Base-by-base conservation (phyloP, 2,888 invertebrate species). In the Acronicta aceris region DNA sequence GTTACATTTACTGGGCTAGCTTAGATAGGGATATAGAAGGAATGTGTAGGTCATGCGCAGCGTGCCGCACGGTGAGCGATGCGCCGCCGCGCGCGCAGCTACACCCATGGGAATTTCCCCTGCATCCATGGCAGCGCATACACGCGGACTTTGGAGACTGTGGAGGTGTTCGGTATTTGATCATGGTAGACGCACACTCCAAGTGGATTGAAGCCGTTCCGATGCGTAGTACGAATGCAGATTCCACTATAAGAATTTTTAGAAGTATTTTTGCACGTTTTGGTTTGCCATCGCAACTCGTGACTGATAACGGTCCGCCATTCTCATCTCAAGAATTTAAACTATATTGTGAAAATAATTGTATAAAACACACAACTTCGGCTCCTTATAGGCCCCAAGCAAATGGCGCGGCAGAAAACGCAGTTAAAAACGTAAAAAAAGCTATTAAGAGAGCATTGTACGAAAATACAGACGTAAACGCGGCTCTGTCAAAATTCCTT, bases 21-120 rank as follows among this genome's bases (percentile, higher is more conserved):
- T 36, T 57, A 50, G 50, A 58, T 40, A 10, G n/a, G 6, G 58
- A 58, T 9, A 51, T 50, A 13, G 50, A 57, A 13, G 50, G 30
- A 5, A 0, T 45, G 4, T 36, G 49, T 13, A 12, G 10, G 6
- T 13, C 43, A 0, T 57, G 50, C 7, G 49, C n/a, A 0, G 55
- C 48, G 12, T 48, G 55, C 12, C 12, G 41, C 7, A 4, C 4
- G 1, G 55, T 48, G 0, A 30, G 16, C 1, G 55, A 48, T 15
- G 41, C 55, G 30, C 55, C 40, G 10, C 38, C 47, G 13, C 54
- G n/a, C 4, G 54, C 40, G 10, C 47, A 12, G 40, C n/a, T 55
- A 5, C 40, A 55, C 27, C 42, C 41, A 2, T 56, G 56, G 48
- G 56, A 56, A n/a, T 48, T 42, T 9, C 41, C 48, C 0, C 21